Evolutionary conservation across 2,113 vertebrate genomes (phyloP).

Genomic region (Poicephalus meyeri): DNA sequence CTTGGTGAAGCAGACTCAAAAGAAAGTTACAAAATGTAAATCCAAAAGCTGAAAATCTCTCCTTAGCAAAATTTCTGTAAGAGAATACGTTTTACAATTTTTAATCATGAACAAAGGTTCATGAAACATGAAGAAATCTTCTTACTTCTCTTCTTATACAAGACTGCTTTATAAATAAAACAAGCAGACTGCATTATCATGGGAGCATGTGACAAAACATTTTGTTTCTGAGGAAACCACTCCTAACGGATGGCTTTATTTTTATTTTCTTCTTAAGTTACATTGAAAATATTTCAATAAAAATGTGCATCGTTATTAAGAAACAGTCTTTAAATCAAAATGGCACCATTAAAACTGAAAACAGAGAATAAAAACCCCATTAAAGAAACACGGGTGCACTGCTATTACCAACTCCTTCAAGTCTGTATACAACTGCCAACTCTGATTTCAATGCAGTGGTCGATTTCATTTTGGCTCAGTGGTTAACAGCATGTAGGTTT

Average conservation of each 20-base stretch:
- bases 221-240: conserved; percentile 62
- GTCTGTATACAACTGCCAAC: conserved; percentile 74
- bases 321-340: conserved; percentile 72
- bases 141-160: conserved; percentile 58
- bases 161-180: conserved; percentile 74
- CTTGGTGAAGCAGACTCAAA: conserved; percentile 53
- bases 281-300: conserved; percentile 67
- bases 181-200: conserved; percentile 50
- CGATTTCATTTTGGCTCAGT: conserved; percentile 81
- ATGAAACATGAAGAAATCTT: conserved; percentile 32
- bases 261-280: conserved; percentile 70
- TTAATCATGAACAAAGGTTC: conserved; percentile 51
- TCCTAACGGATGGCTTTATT: conserved; percentile 63
- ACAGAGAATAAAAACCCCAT: conserved; percentile 73
- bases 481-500: conserved; percentile 82
- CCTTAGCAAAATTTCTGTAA: conserved; percentile 20
- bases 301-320: conserved; percentile 70
- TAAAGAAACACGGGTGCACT: conserved; percentile 70
- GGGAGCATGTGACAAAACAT: conserved; percentile 50
- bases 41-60: conserved; percentile 47
- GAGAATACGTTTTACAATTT: conserved; percentile 16
- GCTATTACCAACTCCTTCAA: conserved; percentile 78
- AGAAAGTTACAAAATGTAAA: conserved; percentile 52
- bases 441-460: conserved; percentile 81
- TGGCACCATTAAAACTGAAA: conserved; percentile 74